Evolutionary conservation across 2,113 vertebrate genomes (phyloP).

Genomic region (zebrafish (Danio rerio)): DNA sequence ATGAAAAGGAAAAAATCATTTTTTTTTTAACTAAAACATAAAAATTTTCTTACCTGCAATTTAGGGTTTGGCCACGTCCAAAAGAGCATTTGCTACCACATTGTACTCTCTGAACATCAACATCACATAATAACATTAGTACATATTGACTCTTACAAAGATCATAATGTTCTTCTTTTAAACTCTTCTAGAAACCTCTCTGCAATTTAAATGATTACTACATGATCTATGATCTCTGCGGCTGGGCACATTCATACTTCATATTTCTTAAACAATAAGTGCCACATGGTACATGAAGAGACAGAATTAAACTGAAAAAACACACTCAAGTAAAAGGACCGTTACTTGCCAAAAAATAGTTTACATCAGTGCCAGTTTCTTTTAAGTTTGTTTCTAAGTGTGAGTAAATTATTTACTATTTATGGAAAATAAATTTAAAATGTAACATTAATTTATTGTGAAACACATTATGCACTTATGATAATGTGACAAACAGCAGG

Average conservation of each 20-base stretch:
- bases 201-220: neutral
- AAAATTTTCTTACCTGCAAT: neutral
- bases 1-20: conserved; percentile 38
- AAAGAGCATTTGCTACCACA: neutral
- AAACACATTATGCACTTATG: too few relatives aligned
- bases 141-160: neutral
- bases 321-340: too few relatives aligned
- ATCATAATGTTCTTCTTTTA: neutral
- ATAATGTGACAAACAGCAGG: too few relatives aligned
- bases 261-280: neutral
- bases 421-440: too few relatives aligned
- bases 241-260: neutral
- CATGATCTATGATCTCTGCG: neutral
- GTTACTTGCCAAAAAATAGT: too few relatives aligned
- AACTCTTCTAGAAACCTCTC: neutral
- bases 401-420: too few relatives aligned
- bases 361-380: too few relatives aligned
- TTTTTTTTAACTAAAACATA: neutral
- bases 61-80: neutral
- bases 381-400: too few relatives aligned
- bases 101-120: neutral
- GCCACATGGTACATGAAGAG: neutral
- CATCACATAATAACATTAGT: neutral
- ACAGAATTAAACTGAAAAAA: neutral
- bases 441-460: too few relatives aligned